Conservation (phyloP, 2,797 vertebrate genomes). For the Acanthopagrus latus region DNA sequence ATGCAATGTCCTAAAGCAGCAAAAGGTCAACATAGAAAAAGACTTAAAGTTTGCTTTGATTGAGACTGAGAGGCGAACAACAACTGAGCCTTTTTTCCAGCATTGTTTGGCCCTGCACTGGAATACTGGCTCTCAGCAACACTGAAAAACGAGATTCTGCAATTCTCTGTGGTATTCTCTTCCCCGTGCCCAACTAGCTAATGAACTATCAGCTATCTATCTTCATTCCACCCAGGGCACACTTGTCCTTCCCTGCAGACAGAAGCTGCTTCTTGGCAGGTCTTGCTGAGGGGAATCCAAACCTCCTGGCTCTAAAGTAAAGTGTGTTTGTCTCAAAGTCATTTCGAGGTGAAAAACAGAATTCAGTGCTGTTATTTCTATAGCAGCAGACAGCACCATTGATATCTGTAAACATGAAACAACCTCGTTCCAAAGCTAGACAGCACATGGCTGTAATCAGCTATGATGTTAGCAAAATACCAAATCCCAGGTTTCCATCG, state of each 20-base stretch:
- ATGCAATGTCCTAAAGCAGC: conserved; percentile 12
- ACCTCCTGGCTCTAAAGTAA: conserved; percentile 60
- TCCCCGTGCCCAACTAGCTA: conserved; percentile 64
- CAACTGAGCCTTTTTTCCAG: conserved; percentile 5
- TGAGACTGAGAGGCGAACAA: conserved; percentile 32
- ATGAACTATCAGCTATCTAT: conserved; percentile 74
- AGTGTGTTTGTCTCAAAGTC: conserved; percentile 70
- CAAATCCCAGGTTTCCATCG: background rate
- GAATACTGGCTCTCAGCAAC: conserved; percentile 38
- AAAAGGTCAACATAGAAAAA: conserved; percentile 34
- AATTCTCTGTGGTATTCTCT: conserved; percentile 60
- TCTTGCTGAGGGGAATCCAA: conserved; percentile 68
- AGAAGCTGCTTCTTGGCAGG: conserved; percentile 66
- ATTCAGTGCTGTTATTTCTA: conserved; percentile 50
- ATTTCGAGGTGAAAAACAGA: conserved; percentile 65
- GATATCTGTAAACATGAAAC: conserved; percentile 55
- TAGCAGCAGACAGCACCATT: conserved; percentile 33
- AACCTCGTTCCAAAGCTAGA: conserved; percentile 16
- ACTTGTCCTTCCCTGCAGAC: conserved; percentile 73
- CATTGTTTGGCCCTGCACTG: conserved; percentile 24
- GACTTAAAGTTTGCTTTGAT: conserved; percentile 27
- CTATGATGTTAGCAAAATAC: conserved; percentile 25
- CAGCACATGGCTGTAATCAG: conserved; percentile 13
- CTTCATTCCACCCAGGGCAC: conserved; percentile 64
- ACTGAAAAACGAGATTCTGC: conserved; percentile 50